Evolutionary conservation across 1,140 invertebrate genomes (phyloP).

Genomic region (Papilio dardanus): DNA sequence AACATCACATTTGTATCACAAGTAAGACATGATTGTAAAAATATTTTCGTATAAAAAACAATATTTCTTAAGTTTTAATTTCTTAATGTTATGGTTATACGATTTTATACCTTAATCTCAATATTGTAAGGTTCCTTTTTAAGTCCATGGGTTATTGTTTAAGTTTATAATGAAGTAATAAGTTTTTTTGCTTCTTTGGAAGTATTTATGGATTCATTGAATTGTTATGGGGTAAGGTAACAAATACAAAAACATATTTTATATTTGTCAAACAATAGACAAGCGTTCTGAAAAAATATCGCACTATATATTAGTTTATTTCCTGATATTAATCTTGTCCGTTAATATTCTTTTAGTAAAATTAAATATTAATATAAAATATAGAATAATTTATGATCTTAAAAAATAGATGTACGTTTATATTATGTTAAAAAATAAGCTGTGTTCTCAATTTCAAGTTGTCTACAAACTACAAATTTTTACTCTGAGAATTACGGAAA

Average conservation of each 20-base stretch:
- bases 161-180: neutral
- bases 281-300: neutral
- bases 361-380: slow-evolving; percentile 27
- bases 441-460: slow-evolving; percentile 17
- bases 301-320: neutral
- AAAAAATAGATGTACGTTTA: slow-evolving; percentile 12
- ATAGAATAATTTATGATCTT: slow-evolving; percentile 28
- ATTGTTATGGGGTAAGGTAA: neutral
- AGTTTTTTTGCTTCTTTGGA: neutral
- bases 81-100: neutral
- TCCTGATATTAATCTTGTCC: neutral
- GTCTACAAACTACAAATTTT: slow-evolving; percentile 47
- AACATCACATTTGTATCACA: slow-evolving; percentile 33
- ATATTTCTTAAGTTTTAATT: slow-evolving; percentile 10
- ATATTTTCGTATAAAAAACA: neutral
- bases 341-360: slow-evolving; percentile 17
- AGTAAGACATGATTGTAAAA: slow-evolving; percentile 30
- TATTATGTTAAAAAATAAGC: slow-evolving; percentile 33
- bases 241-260: neutral
- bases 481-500: slow-evolving; percentile 47
- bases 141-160: slow-evolving; percentile 1
- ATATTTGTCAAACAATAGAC: neutral
- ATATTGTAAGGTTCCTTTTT: neutral
- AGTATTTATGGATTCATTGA: slow-evolving; percentile 3
- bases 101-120: slow-evolving; percentile 11